Percentiles rank a stretch among this genome's conserved stretches.
Evolutionary conservation across 2,888 invertebrate genomes (phyloP).

Genomic region (Pseudococcus jackbeardsleyi): DNA sequence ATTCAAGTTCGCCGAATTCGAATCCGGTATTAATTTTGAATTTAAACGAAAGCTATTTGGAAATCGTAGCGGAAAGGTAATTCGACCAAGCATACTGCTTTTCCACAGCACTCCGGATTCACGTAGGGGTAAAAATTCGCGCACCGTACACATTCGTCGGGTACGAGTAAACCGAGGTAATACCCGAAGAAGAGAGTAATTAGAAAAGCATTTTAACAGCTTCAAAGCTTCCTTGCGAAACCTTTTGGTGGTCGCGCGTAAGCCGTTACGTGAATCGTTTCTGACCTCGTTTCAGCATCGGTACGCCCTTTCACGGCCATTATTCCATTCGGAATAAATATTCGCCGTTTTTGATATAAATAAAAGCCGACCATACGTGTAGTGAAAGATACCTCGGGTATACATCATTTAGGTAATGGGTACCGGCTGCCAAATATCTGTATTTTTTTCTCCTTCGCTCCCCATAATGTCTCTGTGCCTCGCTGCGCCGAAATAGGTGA

Average conservation of each 20-base stretch:
- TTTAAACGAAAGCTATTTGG: not conserved
- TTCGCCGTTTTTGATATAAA: slow-evolving; percentile 53
- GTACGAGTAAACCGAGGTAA: not conserved
- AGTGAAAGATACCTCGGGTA: slow-evolving; percentile 31
- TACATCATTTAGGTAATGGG: slow-evolving; percentile 53
- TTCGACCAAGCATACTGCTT: not conserved
- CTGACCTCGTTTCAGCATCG: slow-evolving; percentile 51
- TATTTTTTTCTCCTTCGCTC: not conserved
- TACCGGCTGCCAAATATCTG: slow-evolving; percentile 33
- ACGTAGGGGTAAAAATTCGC: not conserved
- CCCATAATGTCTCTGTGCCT: not conserved
- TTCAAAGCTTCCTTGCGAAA: slow-evolving; percentile 40
- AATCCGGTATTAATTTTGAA: not conserved
- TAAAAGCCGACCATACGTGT: slow-evolving; percentile 51
- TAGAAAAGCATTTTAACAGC: slow-evolving; percentile 29
- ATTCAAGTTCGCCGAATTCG: not conserved
- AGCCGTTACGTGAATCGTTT: slow-evolving; percentile 25
- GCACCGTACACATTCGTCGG: not conserved
- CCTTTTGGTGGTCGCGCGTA: slow-evolving; percentile 13
- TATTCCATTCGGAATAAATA: slow-evolving; percentile 55
- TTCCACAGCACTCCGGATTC: not conserved
- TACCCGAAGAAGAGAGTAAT: slow-evolving; percentile 39
- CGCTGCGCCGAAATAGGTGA: not conserved
- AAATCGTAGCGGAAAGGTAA: not conserved
- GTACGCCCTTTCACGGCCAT: slow-evolving; percentile 46